Conservation (phyloP, 2,797 vertebrate species). For the Rhynchonycteris naso region DNA sequence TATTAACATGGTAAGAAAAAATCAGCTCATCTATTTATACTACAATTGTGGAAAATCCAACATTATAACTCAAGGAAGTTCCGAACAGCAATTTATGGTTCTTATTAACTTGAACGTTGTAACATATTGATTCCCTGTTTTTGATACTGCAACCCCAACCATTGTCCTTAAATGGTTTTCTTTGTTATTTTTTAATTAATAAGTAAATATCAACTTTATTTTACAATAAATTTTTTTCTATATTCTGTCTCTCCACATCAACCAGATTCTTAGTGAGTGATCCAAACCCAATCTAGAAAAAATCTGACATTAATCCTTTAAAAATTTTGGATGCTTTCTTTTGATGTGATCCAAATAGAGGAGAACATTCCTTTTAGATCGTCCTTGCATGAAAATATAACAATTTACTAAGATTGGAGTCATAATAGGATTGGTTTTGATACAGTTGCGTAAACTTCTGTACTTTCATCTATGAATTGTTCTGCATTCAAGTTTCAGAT, state of each 20-base stretch:
- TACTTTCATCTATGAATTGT: background rate
- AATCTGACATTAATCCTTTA: background rate
- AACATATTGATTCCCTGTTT: background rate
- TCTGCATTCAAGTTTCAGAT: background rate
- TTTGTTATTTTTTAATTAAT: background rate
- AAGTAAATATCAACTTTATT: background rate
- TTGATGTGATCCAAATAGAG: background rate
- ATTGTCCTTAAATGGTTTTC: background rate
- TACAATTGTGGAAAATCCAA: background rate
- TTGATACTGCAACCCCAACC: background rate
- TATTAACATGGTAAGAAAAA: background rate
- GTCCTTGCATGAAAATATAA: background rate
- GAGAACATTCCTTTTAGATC: background rate
- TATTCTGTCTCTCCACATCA: background rate
- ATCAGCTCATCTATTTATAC: background rate
- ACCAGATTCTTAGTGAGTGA: background rate
- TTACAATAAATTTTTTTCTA: background rate
- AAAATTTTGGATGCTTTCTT: constrained; percentile 9
- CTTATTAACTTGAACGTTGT: background rate
- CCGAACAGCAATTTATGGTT: background rate
- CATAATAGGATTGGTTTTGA: background rate
- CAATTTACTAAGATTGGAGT: background rate
- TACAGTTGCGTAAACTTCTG: background rate
- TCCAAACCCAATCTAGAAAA: background rate
- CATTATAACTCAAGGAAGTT: background rate